These are phyloP conservation scores for Iphiclides podalirius DNA, from an alignment of 2,888 invertebrate species.

Conservation along the genomic window DNA sequence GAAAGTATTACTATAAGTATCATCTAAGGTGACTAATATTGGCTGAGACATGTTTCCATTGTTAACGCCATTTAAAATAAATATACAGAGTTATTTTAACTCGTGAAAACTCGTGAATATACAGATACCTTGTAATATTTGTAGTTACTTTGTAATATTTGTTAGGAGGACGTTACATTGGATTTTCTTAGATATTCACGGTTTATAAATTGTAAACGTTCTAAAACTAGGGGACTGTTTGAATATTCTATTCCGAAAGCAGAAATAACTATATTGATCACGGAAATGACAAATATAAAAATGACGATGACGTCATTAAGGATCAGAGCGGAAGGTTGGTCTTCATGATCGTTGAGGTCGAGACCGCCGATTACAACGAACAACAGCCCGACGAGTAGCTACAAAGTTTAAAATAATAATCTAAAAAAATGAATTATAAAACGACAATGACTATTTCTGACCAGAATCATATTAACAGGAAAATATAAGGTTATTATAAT, in stretches of 20 bases:
- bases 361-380: slow-evolving; percentile 91
- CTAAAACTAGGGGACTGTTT: slow-evolving; percentile 81
- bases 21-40: no score
- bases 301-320: slow-evolving; percentile 90
- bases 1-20: no score
- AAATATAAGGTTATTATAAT: no score
- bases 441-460: no score
- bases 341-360: slow-evolving; percentile 87
- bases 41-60: no score
- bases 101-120: no score
- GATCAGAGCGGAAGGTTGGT: slow-evolving; percentile 87
- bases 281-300: slow-evolving; percentile 89
- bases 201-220: slow-evolving; percentile 62
- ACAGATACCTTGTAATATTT: no score
- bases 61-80: no score
- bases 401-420: slow-evolving; percentile 58
- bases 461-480: no score
- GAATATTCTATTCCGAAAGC: slow-evolving; percentile 92
- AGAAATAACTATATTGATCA: slow-evolving; percentile 90
- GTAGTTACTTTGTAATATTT: no score
- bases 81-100: no score
- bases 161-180: slow-evolving; percentile 42
- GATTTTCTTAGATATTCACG: slow-evolving; percentile 55
- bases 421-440: no score
- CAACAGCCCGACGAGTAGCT: slow-evolving; percentile 90